Conservation (phyloP, 2,888 invertebrate species). For the Leptothorax acervorum region DNA sequence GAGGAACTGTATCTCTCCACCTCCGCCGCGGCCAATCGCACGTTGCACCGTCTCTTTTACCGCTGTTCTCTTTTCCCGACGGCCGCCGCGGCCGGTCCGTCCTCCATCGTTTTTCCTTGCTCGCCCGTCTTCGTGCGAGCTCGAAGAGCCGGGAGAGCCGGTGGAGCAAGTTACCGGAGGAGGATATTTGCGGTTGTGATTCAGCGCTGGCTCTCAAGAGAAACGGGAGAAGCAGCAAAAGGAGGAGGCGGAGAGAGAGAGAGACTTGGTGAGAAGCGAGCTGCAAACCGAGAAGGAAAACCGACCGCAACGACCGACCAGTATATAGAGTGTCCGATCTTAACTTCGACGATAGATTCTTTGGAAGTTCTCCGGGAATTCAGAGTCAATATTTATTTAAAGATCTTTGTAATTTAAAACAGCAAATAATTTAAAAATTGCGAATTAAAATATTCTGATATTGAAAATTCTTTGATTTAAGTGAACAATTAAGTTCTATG, state of each 20-base stretch:
- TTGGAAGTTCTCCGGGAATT: neutral
- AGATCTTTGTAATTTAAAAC: neutral
- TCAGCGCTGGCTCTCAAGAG: constrained; percentile 69
- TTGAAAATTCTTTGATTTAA: neutral
- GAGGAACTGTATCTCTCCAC: constrained; percentile 44
- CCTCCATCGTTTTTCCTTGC: constrained; percentile 36
- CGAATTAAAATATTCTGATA: neutral
- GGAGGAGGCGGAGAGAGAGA: constrained; percentile 14
- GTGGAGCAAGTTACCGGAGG: constrained; percentile 71
- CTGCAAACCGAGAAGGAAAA: constrained; percentile 69
- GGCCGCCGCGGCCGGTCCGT: neutral
- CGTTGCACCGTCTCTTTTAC: constrained; percentile 37
- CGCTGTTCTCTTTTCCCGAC: constrained; percentile 30
- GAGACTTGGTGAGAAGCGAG: constrained; percentile 25
- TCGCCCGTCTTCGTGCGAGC: constrained; percentile 47
- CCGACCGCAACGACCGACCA: constrained; percentile 70
- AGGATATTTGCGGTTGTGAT: constrained; percentile 81
- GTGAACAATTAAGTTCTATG: neutral
- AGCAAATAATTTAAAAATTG: neutral
- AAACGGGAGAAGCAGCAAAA: constrained; percentile 42
- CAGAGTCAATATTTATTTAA: neutral
- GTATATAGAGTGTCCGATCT: constrained; percentile 54
- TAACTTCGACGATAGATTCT: constrained; percentile 4
- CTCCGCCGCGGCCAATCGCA: constrained; percentile 37
- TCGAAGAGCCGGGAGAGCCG: constrained; percentile 57